Conservation (phyloP, 1,140 invertebrate genomes). For the Linepithema humile region DNA sequence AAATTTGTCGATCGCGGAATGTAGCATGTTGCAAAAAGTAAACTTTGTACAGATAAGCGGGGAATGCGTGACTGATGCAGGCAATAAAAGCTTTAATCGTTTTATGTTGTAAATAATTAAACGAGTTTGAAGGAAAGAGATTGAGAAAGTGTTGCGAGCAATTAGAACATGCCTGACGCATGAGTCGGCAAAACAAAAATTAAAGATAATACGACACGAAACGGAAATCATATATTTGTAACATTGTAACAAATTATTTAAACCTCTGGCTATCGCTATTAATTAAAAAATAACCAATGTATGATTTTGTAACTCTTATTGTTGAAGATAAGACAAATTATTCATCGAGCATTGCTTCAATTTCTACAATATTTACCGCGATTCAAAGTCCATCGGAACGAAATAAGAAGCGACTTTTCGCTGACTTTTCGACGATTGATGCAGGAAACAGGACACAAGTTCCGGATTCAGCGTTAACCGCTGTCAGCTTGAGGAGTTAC, state of each 20-base stretch:
- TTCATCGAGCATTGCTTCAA: background rate
- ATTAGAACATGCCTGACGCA: background rate
- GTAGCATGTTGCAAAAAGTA: background rate
- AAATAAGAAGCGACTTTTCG: background rate
- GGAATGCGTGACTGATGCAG: background rate
- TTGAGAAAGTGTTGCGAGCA: background rate
- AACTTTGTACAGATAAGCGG: background rate
- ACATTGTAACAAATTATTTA: background rate
- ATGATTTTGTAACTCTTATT: background rate
- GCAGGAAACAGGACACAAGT: constrained; percentile 32
- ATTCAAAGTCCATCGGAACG: background rate
- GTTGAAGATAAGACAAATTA: background rate
- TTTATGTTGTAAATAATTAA: background rate
- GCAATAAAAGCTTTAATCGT: background rate
- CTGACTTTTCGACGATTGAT: constrained; percentile 29
- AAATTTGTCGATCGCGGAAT: constrained; percentile 16
- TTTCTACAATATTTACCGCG: background rate
- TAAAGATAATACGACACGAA: background rate
- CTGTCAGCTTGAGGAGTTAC: constrained; percentile 50
- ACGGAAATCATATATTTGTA: background rate
- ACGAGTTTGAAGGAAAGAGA: background rate
- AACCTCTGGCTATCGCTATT: background rate
- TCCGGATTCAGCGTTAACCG: constrained; percentile 56
- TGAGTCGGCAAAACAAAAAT: background rate
- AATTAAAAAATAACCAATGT: background rate